Evolutionary conservation across 2,113 vertebrate species (phyloP).

Genomic region (Dicerorhinus sumatrensis): DNA sequence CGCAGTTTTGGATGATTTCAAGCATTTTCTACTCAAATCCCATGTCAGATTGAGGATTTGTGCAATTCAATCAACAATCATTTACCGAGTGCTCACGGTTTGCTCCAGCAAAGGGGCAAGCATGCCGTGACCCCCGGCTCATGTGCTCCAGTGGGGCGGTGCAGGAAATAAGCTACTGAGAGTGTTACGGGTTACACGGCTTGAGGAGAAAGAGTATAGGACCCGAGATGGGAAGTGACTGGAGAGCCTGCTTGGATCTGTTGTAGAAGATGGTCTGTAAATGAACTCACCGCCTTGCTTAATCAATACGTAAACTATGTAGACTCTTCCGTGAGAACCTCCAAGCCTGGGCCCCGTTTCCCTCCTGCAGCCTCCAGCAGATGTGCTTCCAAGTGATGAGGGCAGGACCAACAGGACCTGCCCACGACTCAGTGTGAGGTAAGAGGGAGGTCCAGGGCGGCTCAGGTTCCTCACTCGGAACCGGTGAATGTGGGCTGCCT

Average conservation of each 20-base stretch:
- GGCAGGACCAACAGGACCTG: neutral
- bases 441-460: too few species aligned
- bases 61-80: neutral
- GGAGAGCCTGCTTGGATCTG: too few species aligned
- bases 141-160: neutral
- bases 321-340: neutral
- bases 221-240: neutral
- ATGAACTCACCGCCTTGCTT: neutral
- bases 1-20: rapidly evolving
- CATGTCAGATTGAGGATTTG: neutral
- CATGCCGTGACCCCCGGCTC: neutral
- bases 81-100: neutral
- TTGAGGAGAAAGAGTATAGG: neutral
- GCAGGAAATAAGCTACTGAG: too few species aligned
- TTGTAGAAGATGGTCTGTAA: neutral
- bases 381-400: too few species aligned
- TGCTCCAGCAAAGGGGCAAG: too few species aligned
- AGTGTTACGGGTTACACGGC: rapidly evolving
- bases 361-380: neutral
- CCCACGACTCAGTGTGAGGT: rapidly evolving
- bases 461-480: too few species aligned
- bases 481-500: neutral
- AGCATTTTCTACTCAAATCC: neutral
- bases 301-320: rapidly evolving
- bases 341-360: rapidly evolving